Base-by-base conservation (phyloP, 2,797 vertebrate genomes). In the Gouania willdenowi region DNA sequence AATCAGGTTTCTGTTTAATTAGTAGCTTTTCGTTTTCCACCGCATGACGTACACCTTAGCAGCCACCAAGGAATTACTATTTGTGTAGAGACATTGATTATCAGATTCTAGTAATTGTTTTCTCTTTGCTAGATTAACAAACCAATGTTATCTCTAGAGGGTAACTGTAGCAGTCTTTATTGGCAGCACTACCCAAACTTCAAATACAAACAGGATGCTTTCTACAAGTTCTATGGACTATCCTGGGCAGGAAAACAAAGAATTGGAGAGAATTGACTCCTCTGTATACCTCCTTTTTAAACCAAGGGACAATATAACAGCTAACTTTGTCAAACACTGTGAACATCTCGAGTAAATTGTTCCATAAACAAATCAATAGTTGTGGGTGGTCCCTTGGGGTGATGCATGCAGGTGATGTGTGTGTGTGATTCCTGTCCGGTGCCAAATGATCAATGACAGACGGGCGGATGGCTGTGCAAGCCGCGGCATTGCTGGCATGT, bases 41-140 rank as follows among this genome's bases (percentile, higher is more conserved):
- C 42, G 24, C 42, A 72, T 61, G 26, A 50, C 20, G n/a, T 66
- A 44, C 17, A 47, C 44, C 14, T 28, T 41, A 14, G 33, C 48
- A 42, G 44, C 58, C 62, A 35, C 66, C 13, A 14, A 43, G 70
- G 62, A 73, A 74, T 72, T 29, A 60, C 74, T 75, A 75, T 71
- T 77, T 47, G 70, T 77, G 34, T 59, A 25, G 66, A 40, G 27
- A 48, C 22, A 58, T 51, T 41, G 65, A 53, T 63, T 72, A 67
- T 79, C 64, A 70, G 73, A 85, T 87, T 84, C 60, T 75, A 74
- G 82, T 90, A 88, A 88, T 88, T 89, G 88, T 79, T 87, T 82
- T 72, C 59, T 78, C 78, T 68, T 65, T 34, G 46, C 75, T 81
- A 88, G 83, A 86, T 87, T 87, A 88, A 75, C 71, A 84, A 87